Base-by-base conservation (phyloP, 2,888 invertebrate genomes). In the Eupelmus urozonus region DNA sequence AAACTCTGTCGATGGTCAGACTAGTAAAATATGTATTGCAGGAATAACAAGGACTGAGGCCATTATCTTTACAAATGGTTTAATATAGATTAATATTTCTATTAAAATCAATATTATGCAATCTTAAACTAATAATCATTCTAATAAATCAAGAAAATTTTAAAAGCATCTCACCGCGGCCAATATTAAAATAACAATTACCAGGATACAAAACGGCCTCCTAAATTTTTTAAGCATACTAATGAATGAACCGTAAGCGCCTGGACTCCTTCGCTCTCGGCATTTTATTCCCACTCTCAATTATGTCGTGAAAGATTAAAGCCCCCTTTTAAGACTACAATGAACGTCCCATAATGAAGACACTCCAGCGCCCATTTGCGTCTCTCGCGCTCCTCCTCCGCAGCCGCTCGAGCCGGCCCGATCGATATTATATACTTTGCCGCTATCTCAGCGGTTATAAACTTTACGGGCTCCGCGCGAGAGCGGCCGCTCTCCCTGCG, bases 291-390 rank as follows among this genome's bases (percentile, higher is more conserved):
- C 42, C 69, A 42, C 67, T 76, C 69, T 69, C 42, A 76, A 69
- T 76, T 69, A 76, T 49, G 75, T 53, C 75, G 69, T 40, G 76
- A 25, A 70, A 63, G 76, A 63, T 76, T 45, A 69, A 69, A 63
- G 53, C 66, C 27, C 69, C 62, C 60, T 67, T 70, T 62, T 57
- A 69, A 53, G 69, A 69, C 69, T 63, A 76, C 76, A 76, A 76
- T 69, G 76, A 76, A 66, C 62, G 55, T 63, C 45, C 60, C 69
- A 51, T 76, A 76, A 76, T 70, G 76, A 76, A 76, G 76, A 69
- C 67, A 53, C 76, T 63, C 69, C 69, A 18, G 69, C 29, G 34
- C 62, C 63, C 69, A 69, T 63, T 69, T 69, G 60, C 25, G 34
- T 40, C 42, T 2, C 57, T 18, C 45, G 1, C 51, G 2, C 66